Evolutionary conservation across 2,888 invertebrate genomes (phyloP), one percentile per base, ranked within the genome.

Genomic region (Drosophila mulleri): DNA sequence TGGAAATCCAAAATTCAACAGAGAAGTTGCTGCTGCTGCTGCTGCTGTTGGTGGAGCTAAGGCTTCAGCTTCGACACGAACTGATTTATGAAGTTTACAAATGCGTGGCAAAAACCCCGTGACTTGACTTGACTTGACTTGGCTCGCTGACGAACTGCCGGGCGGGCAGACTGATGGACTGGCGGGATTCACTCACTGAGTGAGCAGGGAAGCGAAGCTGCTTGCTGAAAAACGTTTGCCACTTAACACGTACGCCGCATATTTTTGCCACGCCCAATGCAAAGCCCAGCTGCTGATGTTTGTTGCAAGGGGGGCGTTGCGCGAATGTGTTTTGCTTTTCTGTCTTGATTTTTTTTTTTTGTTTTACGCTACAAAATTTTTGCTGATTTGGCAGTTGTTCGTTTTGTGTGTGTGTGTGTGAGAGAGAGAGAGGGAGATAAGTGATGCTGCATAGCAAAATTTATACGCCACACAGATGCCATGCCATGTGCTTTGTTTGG

Each of bases 181-280:
- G 35, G 26, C 18, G 26, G 54, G 69, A 52, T 35, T 35, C 59
- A 66, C 60, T 44, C 29, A 29, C 29, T 29, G 26, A 26, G 26
- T 26, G 1, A 6, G 35, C 57, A 57, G 14, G 1, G 37, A 37
- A 37, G 32, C 67, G 67, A 16, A 32, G 42, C 41, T 52, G 65
- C 37, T 62, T 48, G 74, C 70, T 85, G 84, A 88, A 85, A 89
- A 85, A 85, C 84, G 84, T 85, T 89, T 85, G 84, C 84, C 89
- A 85, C 84, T 85, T 85, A 85, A 85, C 84, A 85, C 84, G 84
- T 85, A 89, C 84, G 89, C 84, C 84, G 84, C 89, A 89, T 85
- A 85, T 85, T 85, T 85, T 89, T 89, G 71, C 86, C 88, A 88
- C 75, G 74, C 83, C 16, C 32, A 16, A 20, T 37, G 23, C 12